Evolutionary conservation across 2,797 vertebrate species (phyloP), one percentile per base, ranked within the genome.

Genomic region (Atherinosoma microstoma): DNA sequence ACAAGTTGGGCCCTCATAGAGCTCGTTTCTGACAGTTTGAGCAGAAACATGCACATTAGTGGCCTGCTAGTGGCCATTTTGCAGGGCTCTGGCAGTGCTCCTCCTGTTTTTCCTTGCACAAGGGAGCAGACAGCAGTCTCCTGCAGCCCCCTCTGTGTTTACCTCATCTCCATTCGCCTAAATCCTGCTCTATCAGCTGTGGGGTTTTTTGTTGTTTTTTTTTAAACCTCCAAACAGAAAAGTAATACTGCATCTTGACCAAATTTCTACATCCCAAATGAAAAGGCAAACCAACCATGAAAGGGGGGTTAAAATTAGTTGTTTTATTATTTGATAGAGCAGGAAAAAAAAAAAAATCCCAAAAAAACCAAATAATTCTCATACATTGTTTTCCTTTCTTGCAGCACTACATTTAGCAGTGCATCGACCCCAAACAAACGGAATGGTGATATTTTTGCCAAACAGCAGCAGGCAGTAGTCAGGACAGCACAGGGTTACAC

Each of bases 251-350:
- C 16, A 45, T 2, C 20, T 22, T 22, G 20, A 47, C 47, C n/a
- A 22, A 22, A 20, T 20, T 49, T 49, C 12, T 42, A 42, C 15
- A 53, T 24, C 16, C 27, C 3, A 18, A 71, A 70, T 40, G 24
- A 85, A 77, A 4, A 73, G 35, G 22, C 38, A 73, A 71, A 83
- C 81, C 78, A 83, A 54, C 40, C 70, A 70, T 30, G 1, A 65
- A 51, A 70, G 77, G 92, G 92, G 91, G 94, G 91, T 95, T 95
- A 94, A 95, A 96, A 96, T 93, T 94, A 95, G 94, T 90, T 93
- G 94, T 90, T 92, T 93, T 95, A 93, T 94, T 94, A 94, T 94
- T 95, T 93, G 88, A 95, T 91, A 94, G 90, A 93, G 91, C 91
- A 90, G 85, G 27, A 78, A 76, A 85, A 77, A 78, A 76, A 85